Evolutionary conservation across 1,140 invertebrate genomes (phyloP), one percentile per base, ranked within the genome.

Genomic region (Vanessa tameamea): DNA sequence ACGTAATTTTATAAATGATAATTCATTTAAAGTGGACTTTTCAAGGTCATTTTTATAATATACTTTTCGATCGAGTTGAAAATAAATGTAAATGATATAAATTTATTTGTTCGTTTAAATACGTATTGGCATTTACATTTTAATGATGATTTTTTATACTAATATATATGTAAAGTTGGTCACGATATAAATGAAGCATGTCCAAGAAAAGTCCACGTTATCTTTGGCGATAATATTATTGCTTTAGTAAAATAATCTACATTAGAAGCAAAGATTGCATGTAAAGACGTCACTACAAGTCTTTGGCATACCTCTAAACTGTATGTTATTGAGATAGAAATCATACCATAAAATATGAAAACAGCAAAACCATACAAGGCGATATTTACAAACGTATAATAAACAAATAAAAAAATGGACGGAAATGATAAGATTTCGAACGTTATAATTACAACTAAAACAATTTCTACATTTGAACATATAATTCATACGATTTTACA

Each of bases 231-330:
- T 80, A 80, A 79, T 80, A 78, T 83, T 86, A 85, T 87, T 86
- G 84, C 82, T 82, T 84, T 73, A 67, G 77, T 79, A 79, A 81
- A 82, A 85, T 79, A 81, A 84, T 77, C 78, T 83, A 86, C 63
- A n/a, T 61, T 61, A 61, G 57, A 80, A 78, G 59, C 75, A 79
- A 84, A 80, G 81, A 77, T 68, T 78, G 72, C 73, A 75, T 73
- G 77, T 77, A 81, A 88, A 91, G 86, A 90, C 84, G 68, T 82
- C 78, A 82, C 73, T 84, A 81, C 78, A 82, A 87, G 83, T 92
- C 90, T 92, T 92, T 92, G 90, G 90, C 87, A 86, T 89, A 85
- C 80, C 82, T 87, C 90, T 92, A 91, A 86, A 92, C 90, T 92
- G 90, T 92, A 92, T 92, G 90, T 86, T 82, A 83, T 85, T 82